Evolutionary conservation across 2,888 invertebrate genomes (phyloP).

Genomic region (Tholera decimalis): DNA sequence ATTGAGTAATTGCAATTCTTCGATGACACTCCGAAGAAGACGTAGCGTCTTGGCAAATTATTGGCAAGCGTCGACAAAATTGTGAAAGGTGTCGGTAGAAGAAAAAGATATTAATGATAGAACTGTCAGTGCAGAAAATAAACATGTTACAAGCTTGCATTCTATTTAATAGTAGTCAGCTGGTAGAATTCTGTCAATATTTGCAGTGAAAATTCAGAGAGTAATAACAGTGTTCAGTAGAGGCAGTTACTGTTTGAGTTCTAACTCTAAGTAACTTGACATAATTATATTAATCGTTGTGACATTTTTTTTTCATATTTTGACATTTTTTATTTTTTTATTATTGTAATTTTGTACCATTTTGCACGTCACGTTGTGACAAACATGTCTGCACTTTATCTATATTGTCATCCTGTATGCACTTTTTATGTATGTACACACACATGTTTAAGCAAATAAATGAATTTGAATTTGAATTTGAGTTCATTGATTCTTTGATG

Average conservation of each 20-base stretch:
- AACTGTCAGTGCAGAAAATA: conserved; percentile 28
- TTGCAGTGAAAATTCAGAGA: not conserved
- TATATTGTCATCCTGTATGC: too few species aligned
- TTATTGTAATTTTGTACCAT: too few species aligned
- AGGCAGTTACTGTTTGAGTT: conserved; percentile 24
- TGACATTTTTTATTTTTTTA: too few species aligned
- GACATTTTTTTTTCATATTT: too few species aligned
- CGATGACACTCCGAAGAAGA: conserved; percentile 14
- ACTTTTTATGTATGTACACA: too few species aligned
- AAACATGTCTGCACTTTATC: too few species aligned
- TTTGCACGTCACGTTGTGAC: too few species aligned
- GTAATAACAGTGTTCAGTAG: not conserved
- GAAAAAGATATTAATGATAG: conserved; percentile 31
- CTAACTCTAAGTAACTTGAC: too few species aligned
- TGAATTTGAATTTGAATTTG: too few species aligned
- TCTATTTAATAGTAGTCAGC: conserved; percentile 19
- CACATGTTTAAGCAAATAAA: too few species aligned
- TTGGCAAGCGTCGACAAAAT: conserved; percentile 24
- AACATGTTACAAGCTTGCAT: not conserved
- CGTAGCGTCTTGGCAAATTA: conserved; percentile 13
- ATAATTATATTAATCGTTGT: too few species aligned
- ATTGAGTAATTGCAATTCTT: conserved; percentile 30
- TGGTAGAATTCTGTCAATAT: not conserved
- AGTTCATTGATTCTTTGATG: conserved; percentile 33
- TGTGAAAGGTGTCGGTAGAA: conserved; percentile 19